phyloP scores from a whole-genome alignment of 2,888 invertebrate genomes.

The Argyresthia albistria region DNA sequence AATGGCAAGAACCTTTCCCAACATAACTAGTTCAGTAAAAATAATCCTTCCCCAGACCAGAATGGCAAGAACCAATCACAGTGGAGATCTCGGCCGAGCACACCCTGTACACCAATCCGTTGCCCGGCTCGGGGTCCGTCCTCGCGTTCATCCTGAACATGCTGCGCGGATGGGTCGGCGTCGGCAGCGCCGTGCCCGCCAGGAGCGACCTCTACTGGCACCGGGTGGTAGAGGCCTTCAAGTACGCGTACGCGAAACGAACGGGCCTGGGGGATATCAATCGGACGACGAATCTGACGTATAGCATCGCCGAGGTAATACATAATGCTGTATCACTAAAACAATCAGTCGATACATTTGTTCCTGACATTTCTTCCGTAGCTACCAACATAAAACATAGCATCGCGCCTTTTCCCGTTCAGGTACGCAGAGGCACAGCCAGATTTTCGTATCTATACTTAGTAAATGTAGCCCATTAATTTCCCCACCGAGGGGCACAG shows the following conservation, averaged over 20 bases:
- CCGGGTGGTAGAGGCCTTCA: slow-evolving; percentile 89
- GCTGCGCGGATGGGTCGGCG: slow-evolving; percentile 72
- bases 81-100: slow-evolving; percentile 73
- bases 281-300: neutral
- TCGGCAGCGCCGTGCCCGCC: slow-evolving; percentile 33
- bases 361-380: too few species aligned
- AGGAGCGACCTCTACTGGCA: slow-evolving; percentile 76
- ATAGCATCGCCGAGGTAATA: slow-evolving; percentile 7
- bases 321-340: neutral
- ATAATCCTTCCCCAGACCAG: slow-evolving; percentile 46
- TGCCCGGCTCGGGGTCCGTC: slow-evolving; percentile 90
- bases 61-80: slow-evolving; percentile 77
- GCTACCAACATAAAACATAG: too few species aligned
- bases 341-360: too few species aligned
- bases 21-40: neutral
- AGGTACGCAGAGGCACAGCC: too few species aligned
- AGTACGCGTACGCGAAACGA: slow-evolving; percentile 91
- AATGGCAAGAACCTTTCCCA: slow-evolving; percentile 74
- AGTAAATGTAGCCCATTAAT: too few species aligned
- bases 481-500: too few species aligned
- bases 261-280: slow-evolving; percentile 84
- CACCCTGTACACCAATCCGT: slow-evolving; percentile 81
- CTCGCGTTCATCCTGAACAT: slow-evolving; percentile 88
- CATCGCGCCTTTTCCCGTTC: too few species aligned
- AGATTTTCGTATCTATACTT: too few species aligned